Evolutionary conservation across 92 coral and sea anemone species (phyloP).

Genomic region (Epizoanthus rinbou): DNA sequence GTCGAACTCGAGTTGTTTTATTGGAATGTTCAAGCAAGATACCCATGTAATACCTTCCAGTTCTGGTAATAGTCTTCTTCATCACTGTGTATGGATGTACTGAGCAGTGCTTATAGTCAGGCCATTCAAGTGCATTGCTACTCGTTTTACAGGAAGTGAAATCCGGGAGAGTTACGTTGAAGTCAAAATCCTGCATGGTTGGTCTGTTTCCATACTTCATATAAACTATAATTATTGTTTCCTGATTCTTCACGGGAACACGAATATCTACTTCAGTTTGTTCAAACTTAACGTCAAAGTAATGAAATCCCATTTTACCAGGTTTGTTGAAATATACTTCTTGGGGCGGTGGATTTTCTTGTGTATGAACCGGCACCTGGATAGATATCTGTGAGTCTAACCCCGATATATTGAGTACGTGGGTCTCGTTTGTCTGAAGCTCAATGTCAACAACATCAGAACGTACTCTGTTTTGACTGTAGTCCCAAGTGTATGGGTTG

Average conservation of each 20-base stretch:
- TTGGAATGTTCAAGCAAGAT: background rate
- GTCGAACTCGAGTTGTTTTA: slow-evolving; percentile 21
- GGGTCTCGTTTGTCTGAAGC: slow-evolving; percentile 7
- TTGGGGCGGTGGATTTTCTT: background rate
- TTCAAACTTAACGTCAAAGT: slow-evolving; percentile 11
- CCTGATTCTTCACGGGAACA: background rate
- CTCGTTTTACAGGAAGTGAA: slow-evolving; percentile 11
- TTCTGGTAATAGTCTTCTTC: slow-evolving; percentile 18
- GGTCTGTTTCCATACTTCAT: slow-evolving; percentile 19
- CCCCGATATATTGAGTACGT: background rate
- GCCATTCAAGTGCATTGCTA: background rate
- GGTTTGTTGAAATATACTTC: background rate
- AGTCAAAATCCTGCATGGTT: slow-evolving; percentile 11
- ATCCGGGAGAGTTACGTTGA: slow-evolving; percentile 23
- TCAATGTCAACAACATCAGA: background rate
- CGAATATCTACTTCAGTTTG: slow-evolving; percentile 2
- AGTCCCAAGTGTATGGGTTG: slow-evolving; percentile 29
- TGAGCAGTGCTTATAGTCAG: background rate
- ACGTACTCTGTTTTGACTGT: slow-evolving; percentile 5
- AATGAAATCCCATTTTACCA: slow-evolving; percentile 1
- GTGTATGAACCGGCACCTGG: slow-evolving; percentile 3
- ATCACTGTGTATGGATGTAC: slow-evolving; percentile 2
- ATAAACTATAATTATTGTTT: background rate
- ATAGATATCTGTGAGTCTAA: background rate
- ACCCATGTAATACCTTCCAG: slow-evolving; percentile 47